Evolutionary conservation across 2,888 invertebrate species (phyloP), one percentile per base, ranked within the genome.

Genomic region (Julus scandinavius): DNA sequence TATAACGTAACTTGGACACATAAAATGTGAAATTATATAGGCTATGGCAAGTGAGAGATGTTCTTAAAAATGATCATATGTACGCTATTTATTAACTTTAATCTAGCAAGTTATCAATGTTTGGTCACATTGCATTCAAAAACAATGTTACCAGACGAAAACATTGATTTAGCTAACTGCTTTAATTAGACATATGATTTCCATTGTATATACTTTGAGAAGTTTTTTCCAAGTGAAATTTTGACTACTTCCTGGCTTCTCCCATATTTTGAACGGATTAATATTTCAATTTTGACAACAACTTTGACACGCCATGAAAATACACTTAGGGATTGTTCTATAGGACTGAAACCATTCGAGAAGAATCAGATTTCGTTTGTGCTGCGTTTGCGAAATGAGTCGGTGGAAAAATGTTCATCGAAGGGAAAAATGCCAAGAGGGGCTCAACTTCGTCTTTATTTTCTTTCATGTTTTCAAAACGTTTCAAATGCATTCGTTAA

Each of bases 251-350:
- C 29, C 72, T 72, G 15, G 15, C 54, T 54, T 15, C 29, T 29
- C 15, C 54, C 15, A 29, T 20, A 72, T 72, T 72, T 72, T 72
- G 29, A 72, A 72, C 29, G 72, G 29, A 72, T 72, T 72, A 72
- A 72, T 72, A 72, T 72, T 72, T 72, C 72, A 72, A 45, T 72
- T 72, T 72, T 72, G 72, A 72, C 72, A 72, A 72, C 72, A 72
- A 20, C 72, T 7, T 63, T 72, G 72, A 72, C 72, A 72, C 72
- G 20, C 72, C 72, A 72, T 72, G 72, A 72, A 72, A 72, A 72
- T 72, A 72, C 72, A 72, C 72, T 72, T 29, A 72, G 72, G 72
- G 72, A 72, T 72, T 72, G 72, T 72, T 72, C 20, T 20, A n/a
- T n/a, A 20, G 72, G 72, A 72, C 29, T 72, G 11, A 72, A 72